phyloP scores from a whole-genome alignment of 2,113 vertebrate species.

The Myotis brandtii region DNA sequence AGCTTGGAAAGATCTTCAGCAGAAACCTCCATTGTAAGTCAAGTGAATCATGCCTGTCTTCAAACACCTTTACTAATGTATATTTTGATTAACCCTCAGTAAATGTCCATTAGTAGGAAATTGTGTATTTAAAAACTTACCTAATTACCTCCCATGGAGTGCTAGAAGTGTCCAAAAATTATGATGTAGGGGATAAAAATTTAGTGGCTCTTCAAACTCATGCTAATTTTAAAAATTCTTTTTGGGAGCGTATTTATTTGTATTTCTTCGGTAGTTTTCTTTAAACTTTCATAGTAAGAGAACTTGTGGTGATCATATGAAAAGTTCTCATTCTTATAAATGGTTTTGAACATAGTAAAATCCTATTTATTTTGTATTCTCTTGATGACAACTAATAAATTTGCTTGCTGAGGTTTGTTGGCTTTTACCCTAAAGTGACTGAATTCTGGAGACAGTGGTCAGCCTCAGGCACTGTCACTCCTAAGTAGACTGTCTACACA shows the following conservation, averaged over 20 bases:
- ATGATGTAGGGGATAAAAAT: not conserved
- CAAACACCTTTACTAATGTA: not conserved
- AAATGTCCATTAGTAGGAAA: not conserved
- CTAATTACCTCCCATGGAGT: not conserved
- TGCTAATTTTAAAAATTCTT: not conserved
- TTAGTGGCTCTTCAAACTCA: not conserved
- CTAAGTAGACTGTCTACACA: not conserved
- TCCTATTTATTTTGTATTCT: not conserved
- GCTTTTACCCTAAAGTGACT: not conserved
- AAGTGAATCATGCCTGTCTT: not conserved
- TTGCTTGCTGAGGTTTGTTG: not conserved
- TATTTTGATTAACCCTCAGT: not conserved
- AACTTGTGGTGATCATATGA: not conserved
- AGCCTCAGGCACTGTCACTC: not conserved
- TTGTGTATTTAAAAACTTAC: not conserved
- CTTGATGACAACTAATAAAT: not conserved
- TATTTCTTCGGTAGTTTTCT: not conserved
- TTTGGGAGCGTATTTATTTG: not conserved
- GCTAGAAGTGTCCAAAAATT: not conserved
- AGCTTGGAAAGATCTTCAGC: not conserved
- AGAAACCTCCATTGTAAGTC: slow-evolving; percentile 41
- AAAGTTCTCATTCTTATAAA: not conserved
- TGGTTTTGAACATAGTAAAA: slow-evolving; percentile 25
- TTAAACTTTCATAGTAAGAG: slow-evolving; percentile 56
- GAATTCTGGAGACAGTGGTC: slow-evolving; percentile 9